These are phyloP conservation scores for Caenorhabditis sp. DNA, from an alignment of 2,888 invertebrate species.

Conservation along the genomic window DNA sequence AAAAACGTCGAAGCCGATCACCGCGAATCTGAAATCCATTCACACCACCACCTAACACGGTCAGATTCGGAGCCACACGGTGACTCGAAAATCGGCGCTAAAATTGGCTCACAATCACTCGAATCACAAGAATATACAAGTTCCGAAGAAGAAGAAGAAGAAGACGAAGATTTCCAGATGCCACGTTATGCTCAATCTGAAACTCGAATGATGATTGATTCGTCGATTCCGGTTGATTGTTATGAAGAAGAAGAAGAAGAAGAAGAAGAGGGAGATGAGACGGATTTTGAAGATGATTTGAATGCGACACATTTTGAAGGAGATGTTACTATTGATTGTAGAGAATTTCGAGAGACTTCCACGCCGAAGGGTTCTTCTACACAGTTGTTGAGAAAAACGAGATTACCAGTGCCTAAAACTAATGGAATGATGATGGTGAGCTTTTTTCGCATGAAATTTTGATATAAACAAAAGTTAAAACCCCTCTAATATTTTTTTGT, in stretches of 20 bases:
- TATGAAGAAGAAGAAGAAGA: slow-evolving; percentile 18
- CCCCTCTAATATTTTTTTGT: too few relatives aligned
- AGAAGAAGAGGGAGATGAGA: slow-evolving; percentile 23
- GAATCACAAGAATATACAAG: slow-evolving; percentile 22
- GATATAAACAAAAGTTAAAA: too few relatives aligned
- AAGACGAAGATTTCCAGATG: slow-evolving; percentile 11
- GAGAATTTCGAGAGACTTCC: slow-evolving; percentile 11
- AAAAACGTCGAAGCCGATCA: slow-evolving; percentile 52
- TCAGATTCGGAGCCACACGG: slow-evolving; percentile 31
- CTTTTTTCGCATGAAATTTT: slow-evolving; percentile 1
- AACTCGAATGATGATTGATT: slow-evolving; percentile 10
- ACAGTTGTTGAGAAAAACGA: slow-evolving; percentile 16
- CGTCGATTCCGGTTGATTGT: slow-evolving; percentile 34
- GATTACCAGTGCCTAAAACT: slow-evolving; percentile 28
- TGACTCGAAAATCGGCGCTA: background rate
- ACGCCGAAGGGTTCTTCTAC: slow-evolving; percentile 32
- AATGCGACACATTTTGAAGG: slow-evolving; percentile 33
- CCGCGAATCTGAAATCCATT: slow-evolving; percentile 32
- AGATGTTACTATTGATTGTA: slow-evolving; percentile 39
- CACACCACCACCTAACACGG: slow-evolving; percentile 14
- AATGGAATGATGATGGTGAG: slow-evolving; percentile 25
- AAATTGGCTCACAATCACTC: background rate
- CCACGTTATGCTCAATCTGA: background rate
- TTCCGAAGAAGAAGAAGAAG: slow-evolving; percentile 13
- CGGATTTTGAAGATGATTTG: slow-evolving; percentile 29